A percentile compares a stretch with the other conserved stretches of the same genome.
Evolutionary conservation across 1,140 invertebrate species (phyloP).

Genomic region (Battus philenor): DNA sequence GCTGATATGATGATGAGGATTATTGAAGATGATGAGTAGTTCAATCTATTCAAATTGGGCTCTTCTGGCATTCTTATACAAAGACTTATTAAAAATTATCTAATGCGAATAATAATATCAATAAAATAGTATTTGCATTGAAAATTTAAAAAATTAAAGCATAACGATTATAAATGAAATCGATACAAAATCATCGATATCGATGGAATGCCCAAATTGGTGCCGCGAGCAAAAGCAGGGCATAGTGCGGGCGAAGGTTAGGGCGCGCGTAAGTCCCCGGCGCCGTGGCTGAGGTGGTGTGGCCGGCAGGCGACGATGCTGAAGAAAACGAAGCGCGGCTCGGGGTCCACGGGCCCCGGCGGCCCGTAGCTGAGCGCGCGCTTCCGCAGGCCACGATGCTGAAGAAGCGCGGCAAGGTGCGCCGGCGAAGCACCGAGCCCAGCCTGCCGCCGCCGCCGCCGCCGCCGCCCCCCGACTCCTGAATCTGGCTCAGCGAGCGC

Average conservation of each 20-base stretch:
- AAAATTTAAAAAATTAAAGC: too few species aligned
- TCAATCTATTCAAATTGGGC: too few species aligned
- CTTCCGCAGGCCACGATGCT: conserved; percentile 88
- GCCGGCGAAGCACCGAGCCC: conserved; percentile 94
- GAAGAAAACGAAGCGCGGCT: conserved; percentile 97
- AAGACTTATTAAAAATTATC: too few species aligned
- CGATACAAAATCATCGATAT: too few species aligned
- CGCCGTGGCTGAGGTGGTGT: conserved; percentile 38
- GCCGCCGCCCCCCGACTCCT: conserved; percentile 64
- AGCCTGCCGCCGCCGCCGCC: conserved; percentile 82
- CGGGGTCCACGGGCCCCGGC: conserved; percentile 52
- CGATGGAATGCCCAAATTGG: too few species aligned
- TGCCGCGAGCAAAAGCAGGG: too few species aligned
- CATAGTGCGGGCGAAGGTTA: conserved; percentile 18
- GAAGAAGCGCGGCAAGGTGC: conserved; percentile 96
- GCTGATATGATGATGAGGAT: too few species aligned
- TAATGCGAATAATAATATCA: too few species aligned
- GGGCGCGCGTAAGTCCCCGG: conserved; percentile 19
- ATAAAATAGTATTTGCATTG: too few species aligned
- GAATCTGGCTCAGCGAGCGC: conserved; percentile 81
- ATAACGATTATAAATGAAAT: too few species aligned
- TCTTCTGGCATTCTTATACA: too few species aligned
- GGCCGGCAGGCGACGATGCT: conserved; percentile 88
- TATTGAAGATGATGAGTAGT: too few species aligned
- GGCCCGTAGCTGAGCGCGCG: conserved; percentile 53